Percentiles rank a stretch among this genome's conserved stretches.
Conservation (phyloP, 2,113 vertebrate genomes). For the Pachycephala philippinensis region DNA sequence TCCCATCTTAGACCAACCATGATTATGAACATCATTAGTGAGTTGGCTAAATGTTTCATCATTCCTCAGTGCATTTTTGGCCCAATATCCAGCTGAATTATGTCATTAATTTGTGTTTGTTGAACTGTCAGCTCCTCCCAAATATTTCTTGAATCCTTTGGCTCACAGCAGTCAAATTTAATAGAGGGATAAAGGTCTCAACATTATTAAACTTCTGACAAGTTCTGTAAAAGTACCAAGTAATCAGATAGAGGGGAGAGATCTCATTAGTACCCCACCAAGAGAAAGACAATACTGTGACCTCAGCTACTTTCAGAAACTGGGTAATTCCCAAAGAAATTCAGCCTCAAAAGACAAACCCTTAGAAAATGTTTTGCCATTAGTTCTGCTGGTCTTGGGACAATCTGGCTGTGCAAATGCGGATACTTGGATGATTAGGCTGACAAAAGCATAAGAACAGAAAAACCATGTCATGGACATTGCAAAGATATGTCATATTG, state of each 20-base stretch:
- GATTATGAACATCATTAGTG: neutral
- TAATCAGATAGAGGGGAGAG: neutral
- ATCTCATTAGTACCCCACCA: neutral
- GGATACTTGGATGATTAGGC: neutral
- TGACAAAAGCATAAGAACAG: neutral
- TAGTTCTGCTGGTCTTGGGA: neutral
- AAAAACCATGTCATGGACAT: neutral
- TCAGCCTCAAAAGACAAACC: neutral
- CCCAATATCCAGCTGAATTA: neutral
- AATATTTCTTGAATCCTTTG: neutral
- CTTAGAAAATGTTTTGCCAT: neutral
- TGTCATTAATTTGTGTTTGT: neutral
- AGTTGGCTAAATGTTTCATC: neutral
- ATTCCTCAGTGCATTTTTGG: neutral
- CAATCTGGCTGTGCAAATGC: neutral
- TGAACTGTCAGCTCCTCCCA: neutral
- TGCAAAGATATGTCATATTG: neutral
- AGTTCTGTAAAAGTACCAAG: neutral
- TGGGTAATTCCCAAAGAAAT: neutral
- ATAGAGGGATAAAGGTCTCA: neutral
- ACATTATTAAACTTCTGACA: neutral
- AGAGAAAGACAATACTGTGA: neutral
- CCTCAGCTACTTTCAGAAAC: neutral
- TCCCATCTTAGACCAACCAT: neutral
- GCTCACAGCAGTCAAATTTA: neutral